Evolutionary conservation across 2,888 invertebrate species (phyloP), one percentile per base, ranked within the genome.

Genomic region (Idaea straminata): DNA sequence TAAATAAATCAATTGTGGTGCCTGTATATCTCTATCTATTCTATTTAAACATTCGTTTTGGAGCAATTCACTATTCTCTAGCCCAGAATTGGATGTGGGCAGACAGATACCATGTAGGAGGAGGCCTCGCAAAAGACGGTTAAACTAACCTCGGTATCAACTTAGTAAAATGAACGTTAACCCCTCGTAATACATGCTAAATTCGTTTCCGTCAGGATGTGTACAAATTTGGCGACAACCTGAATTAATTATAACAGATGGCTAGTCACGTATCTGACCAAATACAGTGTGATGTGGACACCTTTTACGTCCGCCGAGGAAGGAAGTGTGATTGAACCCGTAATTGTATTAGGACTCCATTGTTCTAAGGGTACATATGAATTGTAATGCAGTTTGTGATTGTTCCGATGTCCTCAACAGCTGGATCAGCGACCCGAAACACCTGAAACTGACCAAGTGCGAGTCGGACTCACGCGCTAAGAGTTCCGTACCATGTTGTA

Each of bases 81-180:
- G 75, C 81, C 80, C 79, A 81, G 81, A 85, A 92, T 92, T 92
- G 91, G 83, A 88, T 88, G 92, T 92, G 92, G 92, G 92, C 78
- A 85, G 92, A 92, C 78, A 85, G 92, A 76, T 67, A 71, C 79
- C 77, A 85, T 80, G 92, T 92, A 92, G 92, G 92, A 83, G 91
- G 91, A 86, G 89, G 86, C 89, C 91, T 88, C 80, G 85, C 80
- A 74, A 85, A 83, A 83, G 88, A 79, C 89, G 83, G 88, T 90
- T 88, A 84, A 81, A 74, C 75, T 82, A 83, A 83, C 83, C 82
- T 82, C 82, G 85, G 83, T 84, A 84, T 74, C 72, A n/a, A n/a
- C n/a, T 74, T 57, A 62, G 77, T 13, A 88, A 84, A 83, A 77
- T 84, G 70, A 76, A 82, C 87, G 81, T 77, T 90, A 87, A 74